These are phyloP conservation scores for Ceyx melanurus DNA, from an alignment of 2,113 vertebrate species.

Conservation along the genomic window DNA sequence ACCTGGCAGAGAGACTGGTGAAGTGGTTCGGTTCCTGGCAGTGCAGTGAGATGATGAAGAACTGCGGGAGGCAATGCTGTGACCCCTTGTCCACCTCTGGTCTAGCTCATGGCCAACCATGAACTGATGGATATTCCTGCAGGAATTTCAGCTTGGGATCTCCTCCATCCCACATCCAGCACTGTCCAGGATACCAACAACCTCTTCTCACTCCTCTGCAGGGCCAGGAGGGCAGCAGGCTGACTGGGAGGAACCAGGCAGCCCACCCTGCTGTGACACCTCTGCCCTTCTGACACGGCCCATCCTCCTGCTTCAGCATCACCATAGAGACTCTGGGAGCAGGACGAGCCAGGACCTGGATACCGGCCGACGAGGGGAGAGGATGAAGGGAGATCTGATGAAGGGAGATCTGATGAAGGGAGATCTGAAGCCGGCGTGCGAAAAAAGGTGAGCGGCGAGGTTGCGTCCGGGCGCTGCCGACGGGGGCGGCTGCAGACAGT, in stretches of 20 bases:
- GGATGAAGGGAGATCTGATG: not conserved
- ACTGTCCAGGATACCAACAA: not conserved
- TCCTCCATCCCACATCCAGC: not conserved
- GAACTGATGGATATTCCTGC: not conserved
- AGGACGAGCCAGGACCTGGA: not conserved
- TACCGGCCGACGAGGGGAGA: fast-evolving
- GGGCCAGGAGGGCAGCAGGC: not conserved
- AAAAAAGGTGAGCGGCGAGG: not conserved
- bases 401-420: not conserved
- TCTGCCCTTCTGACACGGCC: not conserved
- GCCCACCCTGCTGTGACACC: not conserved
- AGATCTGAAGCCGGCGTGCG: not conserved
- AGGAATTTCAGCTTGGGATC: not conserved
- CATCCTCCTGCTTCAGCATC: fast-evolving
- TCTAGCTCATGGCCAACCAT: not conserved
- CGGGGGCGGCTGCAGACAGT: constrained; percentile 20
- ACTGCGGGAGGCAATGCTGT: not conserved
- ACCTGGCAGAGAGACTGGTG: not conserved
- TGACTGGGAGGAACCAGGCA: not conserved
- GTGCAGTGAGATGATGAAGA: not conserved
- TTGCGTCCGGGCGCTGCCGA: not conserved
- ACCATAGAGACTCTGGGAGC: not conserved
- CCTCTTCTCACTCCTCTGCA: fast-evolving
- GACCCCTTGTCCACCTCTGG: not conserved
- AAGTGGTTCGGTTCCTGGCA: not conserved